These are phyloP conservation scores for Phocoena phocoena DNA, from an alignment of 2,113 vertebrate genomes.

Conservation along the genomic window DNA sequence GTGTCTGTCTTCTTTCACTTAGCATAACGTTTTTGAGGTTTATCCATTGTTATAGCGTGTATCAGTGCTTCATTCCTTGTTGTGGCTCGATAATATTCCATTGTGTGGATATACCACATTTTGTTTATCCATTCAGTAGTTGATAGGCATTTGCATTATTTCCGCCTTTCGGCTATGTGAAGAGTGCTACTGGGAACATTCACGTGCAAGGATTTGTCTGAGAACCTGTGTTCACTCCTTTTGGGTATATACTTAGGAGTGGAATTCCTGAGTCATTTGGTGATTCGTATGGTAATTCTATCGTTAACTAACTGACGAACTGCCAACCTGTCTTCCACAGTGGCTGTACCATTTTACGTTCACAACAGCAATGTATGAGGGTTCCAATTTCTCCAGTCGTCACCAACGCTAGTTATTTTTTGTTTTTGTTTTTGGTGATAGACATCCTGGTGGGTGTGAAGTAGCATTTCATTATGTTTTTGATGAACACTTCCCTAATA, in stretches of 20 bases:
- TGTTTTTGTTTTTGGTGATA: neutral
- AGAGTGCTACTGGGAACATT: neutral
- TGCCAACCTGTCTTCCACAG: neutral
- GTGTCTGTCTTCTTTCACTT: neutral
- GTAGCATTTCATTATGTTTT: neutral
- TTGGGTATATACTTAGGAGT: neutral
- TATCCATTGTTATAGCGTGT: neutral
- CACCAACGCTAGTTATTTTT: neutral
- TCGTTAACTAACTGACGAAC: neutral
- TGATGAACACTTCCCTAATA: neutral
- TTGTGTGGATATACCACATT: neutral
- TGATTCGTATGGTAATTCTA: neutral
- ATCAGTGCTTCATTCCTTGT: neutral
- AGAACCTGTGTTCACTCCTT: neutral
- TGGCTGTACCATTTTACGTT: neutral
- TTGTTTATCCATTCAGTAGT: neutral
- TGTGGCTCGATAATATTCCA: neutral
- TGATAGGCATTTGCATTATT: neutral
- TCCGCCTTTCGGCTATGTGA: neutral
- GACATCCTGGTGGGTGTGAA: neutral
- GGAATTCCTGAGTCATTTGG: neutral
- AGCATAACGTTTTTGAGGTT: neutral
- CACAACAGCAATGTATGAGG: neutral
- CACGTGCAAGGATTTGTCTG: neutral
- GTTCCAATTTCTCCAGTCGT: neutral